A percentile compares a stretch with the other conserved stretches of the same genome.
Conservation (phyloP, 2,888 invertebrate species). For the Morpho achilles region DNA sequence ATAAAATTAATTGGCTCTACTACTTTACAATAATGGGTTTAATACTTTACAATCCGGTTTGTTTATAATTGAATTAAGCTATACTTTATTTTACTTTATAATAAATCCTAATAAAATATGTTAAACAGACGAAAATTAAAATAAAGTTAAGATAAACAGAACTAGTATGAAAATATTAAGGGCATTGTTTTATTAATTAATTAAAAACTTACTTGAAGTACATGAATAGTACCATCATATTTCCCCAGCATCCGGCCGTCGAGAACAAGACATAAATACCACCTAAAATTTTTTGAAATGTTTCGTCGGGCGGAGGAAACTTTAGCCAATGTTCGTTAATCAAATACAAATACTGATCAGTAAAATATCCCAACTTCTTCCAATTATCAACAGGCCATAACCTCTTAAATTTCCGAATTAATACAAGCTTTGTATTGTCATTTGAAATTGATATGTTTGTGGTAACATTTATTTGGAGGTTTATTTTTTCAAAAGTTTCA, state of each 20-base stretch:
- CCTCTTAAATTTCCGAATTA: slow-evolving; percentile 54
- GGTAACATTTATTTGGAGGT: slow-evolving; percentile 13
- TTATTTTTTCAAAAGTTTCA: slow-evolving; percentile 10
- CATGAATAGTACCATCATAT: slow-evolving; percentile 85
- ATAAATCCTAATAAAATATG: too few relatives aligned
- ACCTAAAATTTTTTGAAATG: slow-evolving; percentile 80
- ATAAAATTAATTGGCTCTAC: too few relatives aligned
- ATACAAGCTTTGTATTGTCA: slow-evolving; percentile 38
- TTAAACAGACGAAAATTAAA: too few relatives aligned
- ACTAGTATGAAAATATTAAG: too few relatives aligned
- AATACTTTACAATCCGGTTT: too few relatives aligned
- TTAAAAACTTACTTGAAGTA: slow-evolving; percentile 81
- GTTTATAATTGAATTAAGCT: too few relatives aligned
- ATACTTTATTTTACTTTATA: too few relatives aligned
- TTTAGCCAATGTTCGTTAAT: slow-evolving; percentile 87
- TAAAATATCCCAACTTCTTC: slow-evolving; percentile 76
- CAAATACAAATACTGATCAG: slow-evolving; percentile 75
- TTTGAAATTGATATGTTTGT: slow-evolving; percentile 19
- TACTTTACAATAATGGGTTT: too few relatives aligned
- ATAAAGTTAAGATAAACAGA: too few relatives aligned
- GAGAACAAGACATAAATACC: slow-evolving; percentile 81
- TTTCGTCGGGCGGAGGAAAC: slow-evolving; percentile 81
- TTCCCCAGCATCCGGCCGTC: slow-evolving; percentile 83
- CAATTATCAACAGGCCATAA: slow-evolving; percentile 71
- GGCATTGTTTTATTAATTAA: neutral